Base-by-base conservation (phyloP, 2,113 vertebrate species). In the Thalassarche chlororhynchos region DNA sequence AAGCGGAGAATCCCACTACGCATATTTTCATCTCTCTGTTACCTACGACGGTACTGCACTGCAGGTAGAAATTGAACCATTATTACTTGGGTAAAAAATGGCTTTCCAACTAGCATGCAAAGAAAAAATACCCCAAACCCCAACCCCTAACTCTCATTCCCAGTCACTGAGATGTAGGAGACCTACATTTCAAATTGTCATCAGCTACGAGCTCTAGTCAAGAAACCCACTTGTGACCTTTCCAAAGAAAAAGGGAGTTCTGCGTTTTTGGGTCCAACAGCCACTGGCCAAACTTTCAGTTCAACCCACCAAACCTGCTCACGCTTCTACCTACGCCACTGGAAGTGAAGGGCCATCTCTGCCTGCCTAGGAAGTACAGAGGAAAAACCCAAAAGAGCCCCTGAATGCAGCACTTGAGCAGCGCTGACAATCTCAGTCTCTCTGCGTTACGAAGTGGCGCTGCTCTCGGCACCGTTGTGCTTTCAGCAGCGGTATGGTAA, bases 71-170 rank as follows among this genome's bases (percentile, higher is more conserved):
- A 86, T 40, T 82, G 94, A 93, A 96, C 91, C 95, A 62, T 85
- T 64, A 76, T 93, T 58, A 89, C 93, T 94, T 58, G 87, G 87
- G 91, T 94, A 96, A 86, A 82, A 84, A 90, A 92, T 52, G 85
- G 89, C 87, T 83, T 94, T 75, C 89, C 95, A 87, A 92, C 89
- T 94, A 84, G 94, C 98, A 97, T 98, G 97, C 98, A 97, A 93
- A 79, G 93, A 88, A 97, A 97, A 95, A 91, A 85, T 82, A 96
- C 87, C 92, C 97, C 96, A 84, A 82, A 42, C 61, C 96, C 97
- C 89, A 91, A 93, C 84, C 93, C 68, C 79, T 70, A 94, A 90
- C 77, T 90, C 95, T 96, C 32, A 80, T 57, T 84, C 93, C 95
- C 96, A 79, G 32, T 92, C 79, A 60, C 84, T 84, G 32, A 66